A percentile compares a stretch with the other conserved stretches of the same genome.
phyloP scores from a whole-genome alignment of 2,113 vertebrate species.

The Thermophis baileyi region DNA sequence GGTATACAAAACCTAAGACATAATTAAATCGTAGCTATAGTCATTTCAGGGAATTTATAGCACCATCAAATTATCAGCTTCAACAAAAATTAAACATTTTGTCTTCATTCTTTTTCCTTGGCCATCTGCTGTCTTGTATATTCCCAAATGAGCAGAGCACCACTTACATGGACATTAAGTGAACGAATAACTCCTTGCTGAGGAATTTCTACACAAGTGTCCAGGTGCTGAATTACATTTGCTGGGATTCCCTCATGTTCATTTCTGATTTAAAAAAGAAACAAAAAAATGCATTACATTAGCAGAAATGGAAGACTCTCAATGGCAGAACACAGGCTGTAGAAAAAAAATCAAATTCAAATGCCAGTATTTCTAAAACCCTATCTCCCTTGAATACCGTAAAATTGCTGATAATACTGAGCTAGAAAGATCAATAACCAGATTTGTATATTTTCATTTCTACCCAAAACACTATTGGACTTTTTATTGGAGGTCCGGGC shows the following conservation, averaged over 20 bases:
- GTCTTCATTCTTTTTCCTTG: not conserved
- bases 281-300: not conserved
- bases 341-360: not conserved
- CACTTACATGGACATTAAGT: slow-evolving; percentile 94
- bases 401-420: not conserved
- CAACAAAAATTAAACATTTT: not conserved
- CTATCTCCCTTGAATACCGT: too few relatives aligned
- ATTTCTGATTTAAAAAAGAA: slow-evolving; percentile 73
- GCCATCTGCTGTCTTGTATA: slow-evolving; percentile 86
- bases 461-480: not conserved
- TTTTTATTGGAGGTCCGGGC: not conserved
- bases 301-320: not conserved
- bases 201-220: slow-evolving; percentile 95
- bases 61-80: slow-evolving; percentile 21
- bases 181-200: slow-evolving; percentile 92
- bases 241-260: slow-evolving; percentile 93
- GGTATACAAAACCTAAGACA: slow-evolving; percentile 48
- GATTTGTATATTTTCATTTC: not conserved
- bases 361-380: not conserved
- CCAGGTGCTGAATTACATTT: slow-evolving; percentile 87
- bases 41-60: not conserved
- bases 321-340: not conserved
- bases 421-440: not conserved
- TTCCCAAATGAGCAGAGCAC: slow-evolving; percentile 95
- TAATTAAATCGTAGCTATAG: slow-evolving; percentile 31